Base-by-base conservation (phyloP, 2,113 vertebrate genomes). In the Osmerus eperlanus region DNA sequence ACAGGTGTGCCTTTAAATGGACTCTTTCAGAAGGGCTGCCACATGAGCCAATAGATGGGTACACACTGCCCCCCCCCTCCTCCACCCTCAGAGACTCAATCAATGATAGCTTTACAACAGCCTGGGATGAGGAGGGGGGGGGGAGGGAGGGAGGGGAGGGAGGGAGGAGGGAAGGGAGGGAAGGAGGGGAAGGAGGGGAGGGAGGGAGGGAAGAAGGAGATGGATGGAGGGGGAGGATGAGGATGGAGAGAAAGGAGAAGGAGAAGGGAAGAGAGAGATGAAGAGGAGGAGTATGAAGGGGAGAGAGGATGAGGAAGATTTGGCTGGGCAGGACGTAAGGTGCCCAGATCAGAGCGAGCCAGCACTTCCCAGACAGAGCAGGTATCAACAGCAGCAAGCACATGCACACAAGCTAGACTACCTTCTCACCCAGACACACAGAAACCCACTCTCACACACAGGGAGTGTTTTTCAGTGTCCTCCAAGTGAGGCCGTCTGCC, bases 61-160 rank as follows among this genome's bases (percentile, higher is more conserved):
- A 86, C 89, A 90, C 86, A 83, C 90, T 73, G 53, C 90, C 90
- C 88, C 89, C 89, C 89, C 79, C 88, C 79, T 75, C 89, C 91
- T 88, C 89, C 87, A 89, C 89, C 81, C 36, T 41, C 82, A 81
- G 85, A 84, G 83, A 87, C 91, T 88, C 88, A 88, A 91, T 93
- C 93, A 94, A 92, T 92, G 90, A 91, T 84, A 91, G 86, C 92
- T 93, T 94, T 94, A 94, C 91, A 94, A 83, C 72, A 61, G 88
- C 87, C 90, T 91, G 88, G 90, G 88, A 91, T 89, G 78, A 81
- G 81, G 77, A 86, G 75, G 61, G 65, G 74, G 55, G 56, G 78
- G 2, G 23, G 23, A 23, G 23, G 23, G 23, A 23, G 23, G 23
- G 23, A 23, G 23, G 23, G 23, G 23, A 2, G 23, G 1, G 23